A percentile compares a stretch with the other conserved stretches of the same genome.
Evolutionary conservation across 2,113 vertebrate species (phyloP).

Genomic region (Gymnarchus niloticus): DNA sequence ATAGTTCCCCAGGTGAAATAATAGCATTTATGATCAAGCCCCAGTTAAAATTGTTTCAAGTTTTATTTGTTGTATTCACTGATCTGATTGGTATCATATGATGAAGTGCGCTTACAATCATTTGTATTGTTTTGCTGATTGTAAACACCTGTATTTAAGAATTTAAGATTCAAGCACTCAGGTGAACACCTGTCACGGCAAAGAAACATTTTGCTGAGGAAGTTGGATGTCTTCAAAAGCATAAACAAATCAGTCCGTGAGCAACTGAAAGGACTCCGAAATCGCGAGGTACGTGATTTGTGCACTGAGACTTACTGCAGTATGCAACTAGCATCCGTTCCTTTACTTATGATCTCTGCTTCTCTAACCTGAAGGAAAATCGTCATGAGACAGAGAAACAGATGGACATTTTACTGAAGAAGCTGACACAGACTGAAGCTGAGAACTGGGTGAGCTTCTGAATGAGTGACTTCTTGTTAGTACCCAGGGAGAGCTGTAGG

Average conservation of each 20-base stretch:
- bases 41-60: not conserved
- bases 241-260: constrained; percentile 63
- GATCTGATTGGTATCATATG: not conserved
- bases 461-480: not conserved
- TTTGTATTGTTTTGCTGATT: constrained; percentile 23
- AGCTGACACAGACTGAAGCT: constrained; percentile 62
- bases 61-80: not conserved
- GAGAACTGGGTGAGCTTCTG: constrained; percentile 66
- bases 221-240: constrained; percentile 63
- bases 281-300: constrained; percentile 55
- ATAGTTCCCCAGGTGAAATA: not conserved
- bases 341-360: not conserved
- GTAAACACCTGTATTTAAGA: constrained; percentile 41
- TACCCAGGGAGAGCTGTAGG: not conserved
- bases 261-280: constrained; percentile 55
- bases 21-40: not conserved
- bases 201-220: constrained; percentile 63
- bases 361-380: constrained; percentile 34
- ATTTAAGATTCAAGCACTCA: constrained; percentile 40
- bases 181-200: constrained; percentile 58
- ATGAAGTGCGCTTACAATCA: not conserved
- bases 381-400: constrained; percentile 41
- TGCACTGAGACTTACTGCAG: not conserved
- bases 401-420: constrained; percentile 53
- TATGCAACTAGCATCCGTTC: too few relatives aligned